phyloP scores from a whole-genome alignment of 2,888 invertebrate species.

The Ptychoptera contaminata region DNA sequence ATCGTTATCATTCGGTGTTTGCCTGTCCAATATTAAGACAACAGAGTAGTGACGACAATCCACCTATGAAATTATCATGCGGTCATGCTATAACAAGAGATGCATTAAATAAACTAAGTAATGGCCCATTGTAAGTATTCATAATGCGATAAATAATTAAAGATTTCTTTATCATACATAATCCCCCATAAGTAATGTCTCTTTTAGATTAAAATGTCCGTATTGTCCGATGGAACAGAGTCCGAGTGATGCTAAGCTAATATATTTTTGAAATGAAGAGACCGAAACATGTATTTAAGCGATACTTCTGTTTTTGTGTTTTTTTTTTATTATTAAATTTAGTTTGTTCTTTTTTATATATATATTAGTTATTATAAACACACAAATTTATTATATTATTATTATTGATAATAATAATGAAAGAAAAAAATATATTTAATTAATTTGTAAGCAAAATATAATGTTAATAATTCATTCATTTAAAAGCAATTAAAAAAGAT shows the following conservation, averaged over 20 bases:
- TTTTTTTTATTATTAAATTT: too few species aligned
- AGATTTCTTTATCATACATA: neutral
- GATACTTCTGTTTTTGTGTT: too few species aligned
- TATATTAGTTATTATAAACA: too few species aligned
- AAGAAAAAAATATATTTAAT: too few species aligned
- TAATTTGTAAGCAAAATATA: too few species aligned
- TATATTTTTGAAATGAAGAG: conserved; percentile 57
- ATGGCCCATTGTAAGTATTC: conserved; percentile 68
- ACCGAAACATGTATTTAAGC: too few species aligned
- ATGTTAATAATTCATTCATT: too few species aligned
- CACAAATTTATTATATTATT: too few species aligned
- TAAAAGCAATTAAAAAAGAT: too few species aligned
- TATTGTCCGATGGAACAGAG: conserved; percentile 97
- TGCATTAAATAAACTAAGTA: conserved; percentile 87
- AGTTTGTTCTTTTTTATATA: too few species aligned
- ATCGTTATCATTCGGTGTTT: conserved; percentile 93
- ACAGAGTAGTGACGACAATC: conserved; percentile 90
- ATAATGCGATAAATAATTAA: neutral
- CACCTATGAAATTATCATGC: conserved; percentile 91
- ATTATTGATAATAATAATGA: too few species aligned
- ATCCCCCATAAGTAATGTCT: neutral
- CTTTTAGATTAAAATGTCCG: conserved; percentile 82
- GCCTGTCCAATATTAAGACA: conserved; percentile 96
- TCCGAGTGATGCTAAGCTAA: conserved; percentile 79
- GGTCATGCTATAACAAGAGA: conserved; percentile 97